Evolutionary conservation across 2,113 vertebrate genomes (phyloP).

Genomic region (Vireo altiloquus): DNA sequence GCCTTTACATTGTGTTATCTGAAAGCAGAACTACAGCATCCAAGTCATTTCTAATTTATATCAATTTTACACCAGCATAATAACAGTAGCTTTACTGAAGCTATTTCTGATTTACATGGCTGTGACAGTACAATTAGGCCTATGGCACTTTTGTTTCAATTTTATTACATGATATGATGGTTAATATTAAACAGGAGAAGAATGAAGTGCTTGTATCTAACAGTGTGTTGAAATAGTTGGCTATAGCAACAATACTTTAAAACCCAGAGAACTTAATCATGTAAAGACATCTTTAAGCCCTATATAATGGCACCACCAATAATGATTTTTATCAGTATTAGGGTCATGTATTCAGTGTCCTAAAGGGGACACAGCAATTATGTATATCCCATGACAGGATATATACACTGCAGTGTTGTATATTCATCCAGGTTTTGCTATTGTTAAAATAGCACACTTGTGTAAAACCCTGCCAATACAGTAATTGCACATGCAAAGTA

Average conservation of each 20-base stretch:
- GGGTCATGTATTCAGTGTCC: neutral
- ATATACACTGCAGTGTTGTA: neutral
- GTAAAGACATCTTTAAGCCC: constrained; percentile 22
- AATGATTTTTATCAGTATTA: neutral
- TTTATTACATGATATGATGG: constrained; percentile 54
- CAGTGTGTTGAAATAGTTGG: neutral
- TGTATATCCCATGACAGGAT: neutral
- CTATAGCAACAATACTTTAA: constrained; percentile 23
- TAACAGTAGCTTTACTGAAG: constrained; percentile 37
- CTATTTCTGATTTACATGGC: constrained; percentile 59
- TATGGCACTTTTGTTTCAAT: constrained; percentile 58
- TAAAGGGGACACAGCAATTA: neutral
- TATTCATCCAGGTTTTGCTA: neutral
- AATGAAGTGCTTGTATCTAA: constrained; percentile 10
- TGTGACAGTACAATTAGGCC: constrained; percentile 62
- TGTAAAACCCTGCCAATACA: neutral
- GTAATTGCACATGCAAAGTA: neutral
- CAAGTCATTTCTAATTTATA: constrained; percentile 42
- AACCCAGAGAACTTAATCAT: constrained; percentile 33
- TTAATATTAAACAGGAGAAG: constrained; percentile 50
- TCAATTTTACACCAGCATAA: constrained; percentile 48
- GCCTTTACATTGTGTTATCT: neutral
- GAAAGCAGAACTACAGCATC: constrained; percentile 12
- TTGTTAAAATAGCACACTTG: neutral
- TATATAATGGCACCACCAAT: neutral